Evolutionary conservation across 2,797 vertebrate genomes (phyloP), one percentile per base, ranked within the genome.

Genomic region (Mormyrops boulengeri): DNA sequence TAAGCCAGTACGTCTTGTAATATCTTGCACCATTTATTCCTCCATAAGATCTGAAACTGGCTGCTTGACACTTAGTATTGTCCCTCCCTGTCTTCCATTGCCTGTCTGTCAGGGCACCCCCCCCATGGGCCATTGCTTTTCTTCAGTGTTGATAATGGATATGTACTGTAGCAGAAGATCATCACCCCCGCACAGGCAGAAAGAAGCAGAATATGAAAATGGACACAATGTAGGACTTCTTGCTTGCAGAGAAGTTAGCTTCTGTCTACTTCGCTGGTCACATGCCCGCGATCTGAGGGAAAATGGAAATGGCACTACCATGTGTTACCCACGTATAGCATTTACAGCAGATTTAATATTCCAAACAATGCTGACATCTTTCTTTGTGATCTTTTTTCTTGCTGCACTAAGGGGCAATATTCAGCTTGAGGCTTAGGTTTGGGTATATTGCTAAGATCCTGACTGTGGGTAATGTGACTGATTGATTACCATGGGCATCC

Each of bases 191-290:
- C 26, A 97, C 96, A 0, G 97, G 96, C 49, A 97, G 90, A 93
- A 97, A 96, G 91, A 98, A 97, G 92, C 96, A 97, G 92, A 96
- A 97, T 94, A 97, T 96, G 89, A 97, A 97, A 94, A 97, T 96
- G 92, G 97, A 97, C 91, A 97, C 66, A 80, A 97, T 97, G 92
- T 97, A 97, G 88, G 96, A 96, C 92, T 99, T 98, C 93, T 97
- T 94, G 93, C 98, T 96, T 53, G 96, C 97, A 90, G 97, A 99
- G 92, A 97, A 97, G 90, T 96, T 97, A 85, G 97, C 97, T 95
- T 97, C 98, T 92, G 96, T 98, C 98, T 91, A 97, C 96, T 93
- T 97, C 96, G 93, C 96, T 98, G 7, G 97, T 97, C 77, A 97
- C 96, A 1, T 97, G 97, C 89, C 96, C 96, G n/a, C 95, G 95